Conservation (phyloP, 2,888 invertebrate genomes). For the Lymantria dispar region DNA sequence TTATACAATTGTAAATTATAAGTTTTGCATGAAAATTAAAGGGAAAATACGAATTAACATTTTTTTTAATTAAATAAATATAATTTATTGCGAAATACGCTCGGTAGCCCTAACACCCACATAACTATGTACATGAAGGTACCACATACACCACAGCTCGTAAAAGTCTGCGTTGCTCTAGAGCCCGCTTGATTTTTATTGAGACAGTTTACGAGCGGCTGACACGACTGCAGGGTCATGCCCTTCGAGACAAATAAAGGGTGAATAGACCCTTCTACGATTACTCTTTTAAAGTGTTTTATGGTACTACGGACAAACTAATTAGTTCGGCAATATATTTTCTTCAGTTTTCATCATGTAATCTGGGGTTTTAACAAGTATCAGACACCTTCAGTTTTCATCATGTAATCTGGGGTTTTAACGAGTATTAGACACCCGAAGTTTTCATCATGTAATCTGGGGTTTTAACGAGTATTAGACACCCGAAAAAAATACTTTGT, state of each 20-base stretch:
- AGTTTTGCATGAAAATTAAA: no score
- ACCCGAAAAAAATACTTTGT: no score
- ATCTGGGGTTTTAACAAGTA: not conserved
- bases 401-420: no score
- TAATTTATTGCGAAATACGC: not conserved
- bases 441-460: no score
- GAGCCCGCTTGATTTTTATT: constrained; percentile 63
- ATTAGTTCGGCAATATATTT: not conserved
- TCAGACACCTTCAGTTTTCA: no score
- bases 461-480: no score
- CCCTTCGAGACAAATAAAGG: constrained; percentile 60
- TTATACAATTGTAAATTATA: no score
- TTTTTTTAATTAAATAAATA: not conserved
- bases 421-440: no score
- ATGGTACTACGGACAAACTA: not conserved
- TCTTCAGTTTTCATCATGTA: not conserved
- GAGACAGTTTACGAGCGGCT: constrained; percentile 59
- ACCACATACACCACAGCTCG: constrained; percentile 33
- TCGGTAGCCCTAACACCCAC: not conserved
- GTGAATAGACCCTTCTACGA: constrained; percentile 15
- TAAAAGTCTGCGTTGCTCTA: constrained; percentile 53
- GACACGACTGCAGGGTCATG: constrained; percentile 53
- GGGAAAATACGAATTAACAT: no score
- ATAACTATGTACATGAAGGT: not conserved
- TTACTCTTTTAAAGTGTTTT: not conserved